These are phyloP conservation scores for Scophthalmus maximus DNA, from an alignment of 2,113 vertebrate species.

Conservation along the genomic window DNA sequence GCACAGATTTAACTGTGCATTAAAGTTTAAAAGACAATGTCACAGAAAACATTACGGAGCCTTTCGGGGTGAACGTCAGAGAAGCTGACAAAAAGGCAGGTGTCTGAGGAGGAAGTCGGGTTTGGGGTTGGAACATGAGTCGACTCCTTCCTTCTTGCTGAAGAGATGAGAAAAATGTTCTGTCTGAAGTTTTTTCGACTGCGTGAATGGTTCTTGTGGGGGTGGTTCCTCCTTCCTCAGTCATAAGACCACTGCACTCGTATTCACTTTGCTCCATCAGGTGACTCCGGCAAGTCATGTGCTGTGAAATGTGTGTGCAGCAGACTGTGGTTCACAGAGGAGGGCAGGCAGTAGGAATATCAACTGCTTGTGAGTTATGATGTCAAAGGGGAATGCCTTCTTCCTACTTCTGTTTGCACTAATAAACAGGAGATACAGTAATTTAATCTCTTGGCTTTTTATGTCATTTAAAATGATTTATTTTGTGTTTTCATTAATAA, in stretches of 20 bases:
- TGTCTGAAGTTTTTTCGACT: constrained; percentile 14
- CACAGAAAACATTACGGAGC: not conserved
- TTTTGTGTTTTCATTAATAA: not conserved
- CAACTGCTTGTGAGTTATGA: constrained; percentile 6
- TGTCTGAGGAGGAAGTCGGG: constrained; percentile 14
- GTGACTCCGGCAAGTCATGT: constrained; percentile 77
- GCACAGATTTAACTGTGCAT: not conserved
- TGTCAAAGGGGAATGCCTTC: constrained; percentile 25
- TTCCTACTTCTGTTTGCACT: not conserved
- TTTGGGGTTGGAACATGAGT: constrained; percentile 10
- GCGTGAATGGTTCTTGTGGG: constrained; percentile 27
- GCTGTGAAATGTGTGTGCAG: constrained; percentile 39
- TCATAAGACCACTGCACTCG: constrained; percentile 77
- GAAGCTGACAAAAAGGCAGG: not conserved
- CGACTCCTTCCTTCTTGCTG: not conserved
- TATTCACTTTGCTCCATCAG: constrained; percentile 77
- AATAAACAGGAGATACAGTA: not conserved
- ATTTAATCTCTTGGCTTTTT: too few species aligned
- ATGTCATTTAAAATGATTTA: not conserved
- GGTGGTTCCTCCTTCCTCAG: constrained; percentile 57
- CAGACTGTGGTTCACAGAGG: constrained; percentile 17
- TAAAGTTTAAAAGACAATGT: not conserved
- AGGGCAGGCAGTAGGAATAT: not conserved
- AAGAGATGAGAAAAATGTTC: constrained; percentile 2
- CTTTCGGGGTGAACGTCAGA: not conserved